Evolutionary conservation across 2,113 vertebrate genomes (phyloP).

Genomic region (Gnathonemus echidnorhynchus): DNA sequence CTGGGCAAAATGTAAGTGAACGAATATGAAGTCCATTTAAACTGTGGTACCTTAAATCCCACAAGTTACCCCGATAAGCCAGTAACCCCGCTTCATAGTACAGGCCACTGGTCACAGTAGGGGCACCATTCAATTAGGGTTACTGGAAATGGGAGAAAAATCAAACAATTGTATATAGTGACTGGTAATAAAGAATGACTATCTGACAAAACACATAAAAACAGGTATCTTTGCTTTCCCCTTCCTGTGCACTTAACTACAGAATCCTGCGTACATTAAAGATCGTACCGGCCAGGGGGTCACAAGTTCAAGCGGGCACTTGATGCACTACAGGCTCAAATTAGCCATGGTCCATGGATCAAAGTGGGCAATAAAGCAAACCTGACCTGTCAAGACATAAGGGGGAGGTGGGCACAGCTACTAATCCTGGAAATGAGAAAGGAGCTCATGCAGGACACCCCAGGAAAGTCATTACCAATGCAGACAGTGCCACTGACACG

Average conservation of each 20-base stretch:
- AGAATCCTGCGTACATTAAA: constrained; percentile 3
- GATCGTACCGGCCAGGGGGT: neutral
- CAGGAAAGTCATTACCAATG: constrained; percentile 4
- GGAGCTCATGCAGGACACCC: neutral
- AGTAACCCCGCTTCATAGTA: no score
- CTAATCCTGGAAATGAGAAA: constrained; percentile 22
- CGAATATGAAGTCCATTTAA: no score
- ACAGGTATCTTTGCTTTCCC: neutral
- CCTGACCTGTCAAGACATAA: neutral
- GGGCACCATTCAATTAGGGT: neutral
- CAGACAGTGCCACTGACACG: neutral
- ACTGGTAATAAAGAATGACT: neutral
- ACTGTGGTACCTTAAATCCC: no score
- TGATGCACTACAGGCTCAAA: neutral
- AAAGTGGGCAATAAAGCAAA: constrained; percentile 8
- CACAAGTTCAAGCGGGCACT: neutral
- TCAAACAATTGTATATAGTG: neutral
- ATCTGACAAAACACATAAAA: neutral
- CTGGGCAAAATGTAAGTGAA: no score
- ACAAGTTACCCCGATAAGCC: no score
- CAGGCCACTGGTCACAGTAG: neutral
- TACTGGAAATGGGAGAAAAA: neutral
- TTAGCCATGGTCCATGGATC: constrained; percentile 7
- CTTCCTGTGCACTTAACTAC: neutral
- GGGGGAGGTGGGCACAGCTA: neutral